Percentiles rank a stretch among this genome's conserved stretches.
These are phyloP conservation scores for Tetrapedia diversipes DNA, from an alignment of 2,888 invertebrate species.

Conservation along the genomic window DNA sequence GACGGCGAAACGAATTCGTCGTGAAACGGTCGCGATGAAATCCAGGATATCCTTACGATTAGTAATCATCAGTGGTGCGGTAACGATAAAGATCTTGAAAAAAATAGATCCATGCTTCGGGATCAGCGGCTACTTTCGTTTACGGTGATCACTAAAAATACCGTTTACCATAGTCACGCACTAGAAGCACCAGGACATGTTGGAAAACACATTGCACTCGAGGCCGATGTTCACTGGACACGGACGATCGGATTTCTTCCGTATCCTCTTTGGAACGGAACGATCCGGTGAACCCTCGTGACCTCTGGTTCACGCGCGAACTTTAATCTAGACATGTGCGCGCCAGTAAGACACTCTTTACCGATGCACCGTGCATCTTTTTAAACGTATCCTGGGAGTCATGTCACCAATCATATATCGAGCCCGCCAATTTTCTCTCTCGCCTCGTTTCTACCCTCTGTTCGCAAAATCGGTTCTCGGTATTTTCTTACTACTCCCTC, in stretches of 20 bases:
- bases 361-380: slow-evolving; percentile 50
- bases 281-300: slow-evolving; percentile 61
- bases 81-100: neutral
- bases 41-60: neutral
- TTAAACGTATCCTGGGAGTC: slow-evolving; percentile 36
- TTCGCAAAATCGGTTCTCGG: neutral
- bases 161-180: slow-evolving; percentile 38
- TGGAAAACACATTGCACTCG: slow-evolving; percentile 55
- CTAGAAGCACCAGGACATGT: slow-evolving; percentile 41
- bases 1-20: neutral
- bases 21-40: neutral
- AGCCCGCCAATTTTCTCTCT: neutral
- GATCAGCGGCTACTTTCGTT: neutral
- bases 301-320: slow-evolving; percentile 61
- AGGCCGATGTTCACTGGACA: slow-evolving; percentile 29
- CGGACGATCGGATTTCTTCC: slow-evolving; percentile 24
- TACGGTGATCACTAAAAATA: slow-evolving; percentile 18
- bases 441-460: neutral
- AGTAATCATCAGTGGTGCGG: neutral
- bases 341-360: slow-evolving; percentile 47
- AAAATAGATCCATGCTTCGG: neutral
- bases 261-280: slow-evolving; percentile 38
- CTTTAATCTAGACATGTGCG: slow-evolving; percentile 52
- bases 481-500: neutral
- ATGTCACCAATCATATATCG: slow-evolving; percentile 22